A percentile compares a stretch with the other conserved stretches of the same genome.
Evolutionary conservation across 2,888 invertebrate genomes (phyloP).

Genomic region (Spicauda simplicius): DNA sequence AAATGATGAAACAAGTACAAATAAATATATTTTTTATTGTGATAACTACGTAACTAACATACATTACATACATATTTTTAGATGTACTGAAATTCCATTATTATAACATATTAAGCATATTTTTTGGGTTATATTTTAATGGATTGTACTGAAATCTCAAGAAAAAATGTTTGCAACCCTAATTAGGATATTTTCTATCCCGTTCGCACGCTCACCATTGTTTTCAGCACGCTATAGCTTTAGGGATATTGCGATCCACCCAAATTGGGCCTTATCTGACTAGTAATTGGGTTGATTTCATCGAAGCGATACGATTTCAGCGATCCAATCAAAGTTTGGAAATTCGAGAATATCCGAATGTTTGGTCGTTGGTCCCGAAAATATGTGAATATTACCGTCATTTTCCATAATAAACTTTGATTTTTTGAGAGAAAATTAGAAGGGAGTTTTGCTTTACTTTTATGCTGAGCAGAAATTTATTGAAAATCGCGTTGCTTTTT

Average conservation of each 20-base stretch:
- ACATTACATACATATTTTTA: too few relatives aligned
- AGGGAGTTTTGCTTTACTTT: background rate
- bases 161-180: too few relatives aligned
- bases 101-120: too few relatives aligned
- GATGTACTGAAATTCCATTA: too few relatives aligned
- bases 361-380: slow-evolving; percentile 25
- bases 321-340: slow-evolving; percentile 32
- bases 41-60: too few relatives aligned
- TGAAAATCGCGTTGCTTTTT: slow-evolving; percentile 28
- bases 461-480: background rate
- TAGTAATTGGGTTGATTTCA: slow-evolving; percentile 17
- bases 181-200: slow-evolving; percentile 3
- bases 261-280: slow-evolving; percentile 13
- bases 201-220: slow-evolving; percentile 13
- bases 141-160: too few relatives aligned
- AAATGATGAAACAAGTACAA: too few relatives aligned
- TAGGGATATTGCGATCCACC: slow-evolving; percentile 6
- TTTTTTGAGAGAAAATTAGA: slow-evolving; percentile 5
- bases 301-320: slow-evolving; percentile 2
- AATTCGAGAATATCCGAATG: slow-evolving; percentile 15
- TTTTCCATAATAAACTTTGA: slow-evolving; percentile 11
- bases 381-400: slow-evolving; percentile 24
- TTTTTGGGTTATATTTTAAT: too few relatives aligned
- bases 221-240: slow-evolving; percentile 16
- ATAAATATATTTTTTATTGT: too few relatives aligned